Evolutionary conservation across 2,113 vertebrate species (phyloP), one percentile per base, ranked within the genome.

Genomic region (Corythaixoides concolor): DNA sequence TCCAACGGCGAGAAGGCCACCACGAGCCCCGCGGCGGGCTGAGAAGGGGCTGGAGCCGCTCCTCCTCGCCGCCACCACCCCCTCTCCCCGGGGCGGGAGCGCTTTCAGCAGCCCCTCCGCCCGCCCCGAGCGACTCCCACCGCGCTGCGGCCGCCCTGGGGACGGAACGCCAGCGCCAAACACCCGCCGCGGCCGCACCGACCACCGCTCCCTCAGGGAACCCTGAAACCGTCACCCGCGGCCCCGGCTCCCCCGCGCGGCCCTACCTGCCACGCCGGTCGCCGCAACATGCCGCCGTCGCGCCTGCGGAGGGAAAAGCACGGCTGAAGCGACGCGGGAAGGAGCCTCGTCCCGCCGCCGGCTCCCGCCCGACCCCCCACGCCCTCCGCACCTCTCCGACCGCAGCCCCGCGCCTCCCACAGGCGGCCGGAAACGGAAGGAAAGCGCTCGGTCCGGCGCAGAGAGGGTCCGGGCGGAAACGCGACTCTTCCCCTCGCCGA

Each of bases 201-300:
- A 6, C 30, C 32, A 8, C 47, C 39, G 11, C 39, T 9, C 55
- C 59, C 66, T 26, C 41, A 9, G 9, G 15, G 16, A 24, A 26
- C 47, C 37, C 3, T 12, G 43, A 15, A 45, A 23, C 35, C 26
- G 26, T 3, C 67, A 14, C 32, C 32, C 27, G 9, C 30, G 18
- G 22, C 9, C n/a, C 9, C 28, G 39, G n/a, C n/a, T n/a, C n/a
- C n/a, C n/a, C 35, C 49, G 16, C 83, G 2, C 28, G 7, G 37
- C 58, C 84, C 50, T 91, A 94, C 92, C 94, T 95, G 94, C 90
- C 92, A 89, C 43, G 84, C 92, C 63, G 94, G 94, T 9, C 94
- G 67, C 76, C 90, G 84, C 87, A 67, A 89, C 94, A 95, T 95
- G 76, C 19, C 13, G 76, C 19, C 79, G 75, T 47, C 74, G 53